Percentiles rank a stretch among this genome's conserved stretches.
Conservation (phyloP, 1,140 invertebrate species). For the Drosophila insularis region DNA sequence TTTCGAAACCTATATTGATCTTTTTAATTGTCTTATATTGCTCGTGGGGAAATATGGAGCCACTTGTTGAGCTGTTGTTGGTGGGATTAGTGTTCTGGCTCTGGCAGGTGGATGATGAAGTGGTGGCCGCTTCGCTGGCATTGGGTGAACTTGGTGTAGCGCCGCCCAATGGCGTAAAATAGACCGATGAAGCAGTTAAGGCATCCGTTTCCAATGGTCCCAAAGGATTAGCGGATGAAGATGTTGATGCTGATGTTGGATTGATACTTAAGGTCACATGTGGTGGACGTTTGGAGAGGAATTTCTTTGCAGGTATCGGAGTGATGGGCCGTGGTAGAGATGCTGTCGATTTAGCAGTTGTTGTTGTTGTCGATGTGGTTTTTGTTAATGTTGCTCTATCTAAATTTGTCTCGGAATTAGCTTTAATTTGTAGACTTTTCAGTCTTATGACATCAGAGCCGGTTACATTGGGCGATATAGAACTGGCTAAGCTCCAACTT, state of each 20-base stretch:
- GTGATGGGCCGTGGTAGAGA: conserved; percentile 58
- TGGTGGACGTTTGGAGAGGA: conserved; percentile 53
- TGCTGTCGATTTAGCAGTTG: conserved; percentile 14
- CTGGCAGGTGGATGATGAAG: neutral
- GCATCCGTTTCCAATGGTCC: conserved; percentile 50
- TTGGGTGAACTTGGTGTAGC: conserved; percentile 32
- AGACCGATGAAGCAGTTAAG: conserved; percentile 44
- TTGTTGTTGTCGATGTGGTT: conserved; percentile 16
- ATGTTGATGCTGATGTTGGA: conserved; percentile 6
- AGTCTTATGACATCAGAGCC: conserved; percentile 57
- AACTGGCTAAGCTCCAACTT: conserved; percentile 70
- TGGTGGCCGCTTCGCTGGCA: conserved; percentile 28
- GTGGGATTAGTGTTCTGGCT: conserved; percentile 23
- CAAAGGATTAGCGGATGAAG: conserved; percentile 11
- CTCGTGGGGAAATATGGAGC: conserved; percentile 66
- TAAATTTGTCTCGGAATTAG: conserved; percentile 53
- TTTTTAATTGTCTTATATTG: conserved; percentile 71
- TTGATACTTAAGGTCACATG: conserved; percentile 54
- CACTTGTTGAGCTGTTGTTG: conserved; percentile 36
- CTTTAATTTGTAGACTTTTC: conserved; percentile 39
- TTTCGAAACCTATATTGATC: conserved; percentile 71
- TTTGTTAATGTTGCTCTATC: conserved; percentile 11
- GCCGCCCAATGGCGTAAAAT: conserved; percentile 47
- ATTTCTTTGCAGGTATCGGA: conserved; percentile 56
- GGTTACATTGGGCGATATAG: conserved; percentile 59